Conservation (phyloP, 2,113 vertebrate genomes). For the Sceloporus tristichus region DNA sequence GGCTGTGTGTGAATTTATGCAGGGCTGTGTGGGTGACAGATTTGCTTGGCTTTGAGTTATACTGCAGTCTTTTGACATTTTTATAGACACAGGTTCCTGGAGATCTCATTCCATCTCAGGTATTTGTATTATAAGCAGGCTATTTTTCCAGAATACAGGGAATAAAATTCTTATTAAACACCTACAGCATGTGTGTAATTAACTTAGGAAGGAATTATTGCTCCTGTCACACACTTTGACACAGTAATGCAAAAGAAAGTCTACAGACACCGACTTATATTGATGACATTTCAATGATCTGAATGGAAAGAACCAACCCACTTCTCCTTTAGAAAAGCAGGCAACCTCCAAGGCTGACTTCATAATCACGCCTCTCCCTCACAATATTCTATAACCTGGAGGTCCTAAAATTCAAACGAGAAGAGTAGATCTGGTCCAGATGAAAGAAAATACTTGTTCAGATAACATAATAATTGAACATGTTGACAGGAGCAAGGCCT, state of each 20-base stretch:
- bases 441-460: neutral
- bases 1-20: slow-evolving; percentile 27
- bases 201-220: neutral
- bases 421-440: neutral
- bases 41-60: slow-evolving; percentile 43
- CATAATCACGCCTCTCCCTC: neutral
- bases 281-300: neutral
- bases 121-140: neutral
- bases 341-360: neutral
- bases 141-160: slow-evolving; percentile 8
- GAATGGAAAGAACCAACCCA: neutral
- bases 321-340: neutral
- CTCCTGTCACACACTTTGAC: neutral
- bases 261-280: neutral
- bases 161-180: neutral
- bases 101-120: neutral
- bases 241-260: neutral
- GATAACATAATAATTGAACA: neutral
- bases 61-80: slow-evolving; percentile 41
- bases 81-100: neutral
- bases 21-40: neutral
- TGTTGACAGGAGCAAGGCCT: neutral
- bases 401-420: neutral
- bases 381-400: neutral
- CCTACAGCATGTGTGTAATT: neutral